A percentile compares a stretch with the other conserved stretches of the same genome.
Evolutionary conservation across 2,113 vertebrate species (phyloP).

Genomic region (Lepidothrix coronata): DNA sequence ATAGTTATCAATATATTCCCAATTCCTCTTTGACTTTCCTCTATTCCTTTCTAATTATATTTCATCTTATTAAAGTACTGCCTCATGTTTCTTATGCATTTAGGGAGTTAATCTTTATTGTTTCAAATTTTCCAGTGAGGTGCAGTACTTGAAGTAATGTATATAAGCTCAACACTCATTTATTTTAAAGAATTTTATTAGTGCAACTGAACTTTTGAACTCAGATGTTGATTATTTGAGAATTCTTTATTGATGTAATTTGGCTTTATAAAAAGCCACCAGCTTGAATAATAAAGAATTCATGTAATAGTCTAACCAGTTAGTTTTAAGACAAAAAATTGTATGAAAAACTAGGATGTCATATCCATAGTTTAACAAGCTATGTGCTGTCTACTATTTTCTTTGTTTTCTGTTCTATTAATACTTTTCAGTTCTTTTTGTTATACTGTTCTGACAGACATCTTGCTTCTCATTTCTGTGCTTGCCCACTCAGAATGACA

Average conservation of each 20-base stretch:
- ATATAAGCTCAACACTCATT: not conserved
- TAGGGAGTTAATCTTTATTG: not conserved
- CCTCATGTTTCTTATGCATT: not conserved
- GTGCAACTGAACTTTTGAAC: not conserved
- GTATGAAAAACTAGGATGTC: not conserved
- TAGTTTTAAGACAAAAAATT: not conserved
- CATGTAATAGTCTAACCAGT: not conserved
- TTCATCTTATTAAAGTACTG: not conserved
- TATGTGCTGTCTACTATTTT: not conserved
- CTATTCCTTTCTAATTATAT: not conserved
- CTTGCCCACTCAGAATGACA: slow-evolving; percentile 13
- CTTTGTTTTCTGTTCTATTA: not conserved
- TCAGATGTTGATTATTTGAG: not conserved
- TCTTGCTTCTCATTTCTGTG: slow-evolving; percentile 20
- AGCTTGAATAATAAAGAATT: not conserved
- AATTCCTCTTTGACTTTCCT: not conserved
- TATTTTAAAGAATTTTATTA: not conserved
- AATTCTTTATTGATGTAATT: not conserved
- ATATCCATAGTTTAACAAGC: not conserved
- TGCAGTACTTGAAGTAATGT: not conserved
- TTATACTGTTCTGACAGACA: not conserved
- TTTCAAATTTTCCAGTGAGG: not conserved
- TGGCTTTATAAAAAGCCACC: not conserved
- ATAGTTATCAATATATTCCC: not conserved
- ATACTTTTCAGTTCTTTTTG: not conserved